Evolutionary conservation across 2,113 vertebrate species (phyloP), one percentile per base, ranked within the genome.

Genomic region (Microcebus jonahi): DNA sequence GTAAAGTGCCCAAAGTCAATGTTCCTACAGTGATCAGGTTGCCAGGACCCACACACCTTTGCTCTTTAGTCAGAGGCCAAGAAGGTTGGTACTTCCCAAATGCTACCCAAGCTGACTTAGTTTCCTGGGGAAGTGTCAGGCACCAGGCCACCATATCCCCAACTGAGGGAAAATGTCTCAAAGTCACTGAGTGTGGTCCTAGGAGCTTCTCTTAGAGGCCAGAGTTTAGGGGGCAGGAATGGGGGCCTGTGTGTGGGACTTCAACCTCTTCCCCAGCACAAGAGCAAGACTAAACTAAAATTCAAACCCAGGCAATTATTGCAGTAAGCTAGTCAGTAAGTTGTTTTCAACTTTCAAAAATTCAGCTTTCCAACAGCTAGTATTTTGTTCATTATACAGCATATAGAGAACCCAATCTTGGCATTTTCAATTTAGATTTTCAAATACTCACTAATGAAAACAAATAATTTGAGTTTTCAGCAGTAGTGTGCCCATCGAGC

Each of bases 361-460:
- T 79, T 31, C 45, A 23, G 27, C 36, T 65, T 86, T 76, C 59
- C 11, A 73, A 31, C 50, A 59, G 61, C 11, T 77, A 84, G 8
- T 48, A 31, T 68, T 92, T 73, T 95, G 34, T 82, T 92, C 18
- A 39, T 50, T 90, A 21, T 67, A 55, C 13, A 76, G 14, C 31
- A 76, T 68, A 86, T 34, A 55, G 9, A 85, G 76, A 55, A 91
- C 25, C 53, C 9, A 34, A 13, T 31, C 7, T 88, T 88, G 29
- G 15, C 42, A 79, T 94, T 96, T 77, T 88, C 21, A 82, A 90
- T 77, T 88, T 90, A 61, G 42, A 81, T 50, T 95, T 94, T 77
- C 31, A 79, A 84, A 81, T 29, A 81, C 8, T 45, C 53, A 11
- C 29, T 55, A 17, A 76, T 45, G 42, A 89, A 80, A 85, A 82